Base-by-base conservation (phyloP, 2,113 vertebrate genomes). In the Butorides virescens region DNA sequence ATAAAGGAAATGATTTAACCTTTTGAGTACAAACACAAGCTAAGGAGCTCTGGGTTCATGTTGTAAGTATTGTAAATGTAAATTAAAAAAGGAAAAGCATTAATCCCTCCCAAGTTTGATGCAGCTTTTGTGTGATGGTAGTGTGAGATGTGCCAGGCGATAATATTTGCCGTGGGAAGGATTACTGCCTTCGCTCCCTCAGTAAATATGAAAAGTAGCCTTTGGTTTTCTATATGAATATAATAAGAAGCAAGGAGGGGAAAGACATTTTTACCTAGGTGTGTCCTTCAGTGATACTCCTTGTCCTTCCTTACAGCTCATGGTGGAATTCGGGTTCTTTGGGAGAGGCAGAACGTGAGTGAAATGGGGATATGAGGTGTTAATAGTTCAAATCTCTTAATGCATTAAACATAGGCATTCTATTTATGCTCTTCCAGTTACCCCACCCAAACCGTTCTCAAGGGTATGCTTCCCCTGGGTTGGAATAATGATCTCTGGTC, bases 311-410 rank as follows among this genome's bases (percentile, higher is more conserved):
- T 90, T 85, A 52, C 13, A 34, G 61, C 52, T 93, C 61, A 10
- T 74, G 62, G 70, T 91, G 89, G 88, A 94, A 92, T 92, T 85
- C 65, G 74, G 84, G 39, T 5, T 44, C 76, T 77, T 71, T 76
- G 34, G 63, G 72, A 84, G 81, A 85, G 22, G 49, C 49, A 91
- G 85, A 91, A 32, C 55, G 18, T 2, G 22, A 76, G 26, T n/a
- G 58, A 74, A 86, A 71, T 8, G 42, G 30, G 88, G 36, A 91
- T 94, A 82, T 61, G 65, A 96, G 50, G 84, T 87, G 53, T 80
- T 95, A 90, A 94, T 73, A 81, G 61, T 90, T 96, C 92, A 93
- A 96, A 80, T 62, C 36, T 75, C 72, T 66, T 93, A 83, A 92
- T 93, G 68, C 46, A 93, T 82, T 91, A 74, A 95, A 62, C 70